These are phyloP conservation scores for Drosophila demipolita DNA, from an alignment of 2,888 invertebrate genomes.

Conservation along the genomic window DNA sequence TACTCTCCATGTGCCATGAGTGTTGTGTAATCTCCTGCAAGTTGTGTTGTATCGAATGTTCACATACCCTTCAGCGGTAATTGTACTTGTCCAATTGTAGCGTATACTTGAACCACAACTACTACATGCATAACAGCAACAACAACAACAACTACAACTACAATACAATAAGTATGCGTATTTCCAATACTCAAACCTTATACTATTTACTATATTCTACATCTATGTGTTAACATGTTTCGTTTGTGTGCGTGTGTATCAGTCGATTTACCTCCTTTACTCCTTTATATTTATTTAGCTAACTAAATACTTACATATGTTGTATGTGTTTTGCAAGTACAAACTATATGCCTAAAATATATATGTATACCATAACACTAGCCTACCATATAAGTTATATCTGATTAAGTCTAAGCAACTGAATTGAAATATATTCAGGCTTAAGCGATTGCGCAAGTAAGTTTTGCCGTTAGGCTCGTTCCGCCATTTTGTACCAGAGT, in stretches of 20 bases:
- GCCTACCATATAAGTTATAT: slow-evolving; percentile 60
- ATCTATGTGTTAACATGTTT: slow-evolving; percentile 34
- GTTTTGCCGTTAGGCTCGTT: slow-evolving; percentile 37
- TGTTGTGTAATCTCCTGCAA: slow-evolving; percentile 46
- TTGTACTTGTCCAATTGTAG: slow-evolving; percentile 47
- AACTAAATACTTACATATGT: slow-evolving; percentile 42
- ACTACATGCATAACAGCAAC: slow-evolving; percentile 38
- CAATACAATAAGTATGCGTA: slow-evolving; percentile 28
- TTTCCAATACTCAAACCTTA: slow-evolving; percentile 14
- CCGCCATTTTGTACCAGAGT: slow-evolving; percentile 21
- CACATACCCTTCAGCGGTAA: slow-evolving; percentile 27
- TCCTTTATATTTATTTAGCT: slow-evolving; percentile 24
- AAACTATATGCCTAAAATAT: slow-evolving; percentile 11
- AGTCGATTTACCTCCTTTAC: slow-evolving; percentile 13
- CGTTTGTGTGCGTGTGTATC: slow-evolving; percentile 24
- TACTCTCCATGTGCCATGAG: slow-evolving; percentile 22
- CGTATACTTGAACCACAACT: slow-evolving; percentile 46
- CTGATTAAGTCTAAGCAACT: slow-evolving; percentile 31
- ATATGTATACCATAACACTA: slow-evolving; percentile 27
- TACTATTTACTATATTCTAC: slow-evolving; percentile 5
- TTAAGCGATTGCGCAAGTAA: slow-evolving; percentile 34
- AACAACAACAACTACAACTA: slow-evolving; percentile 9
- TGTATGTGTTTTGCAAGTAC: slow-evolving; percentile 50
- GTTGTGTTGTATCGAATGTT: slow-evolving; percentile 39
- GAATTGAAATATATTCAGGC: slow-evolving; percentile 5